Evolutionary conservation across 2,888 invertebrate species (phyloP).

Genomic region (Rhodophaea formosa): DNA sequence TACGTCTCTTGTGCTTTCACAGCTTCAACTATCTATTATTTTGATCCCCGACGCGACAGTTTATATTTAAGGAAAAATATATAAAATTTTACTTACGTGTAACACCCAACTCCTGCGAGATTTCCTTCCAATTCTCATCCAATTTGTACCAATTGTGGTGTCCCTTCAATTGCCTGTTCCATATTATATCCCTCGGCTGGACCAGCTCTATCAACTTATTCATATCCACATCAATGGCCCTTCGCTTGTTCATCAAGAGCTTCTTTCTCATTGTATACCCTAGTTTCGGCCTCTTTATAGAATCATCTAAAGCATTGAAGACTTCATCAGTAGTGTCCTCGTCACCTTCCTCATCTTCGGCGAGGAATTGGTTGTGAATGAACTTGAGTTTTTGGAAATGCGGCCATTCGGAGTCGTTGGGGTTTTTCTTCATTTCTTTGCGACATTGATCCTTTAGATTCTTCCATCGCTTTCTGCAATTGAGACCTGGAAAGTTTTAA

Average conservation of each 20-base stretch:
- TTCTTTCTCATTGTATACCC: conserved; percentile 74
- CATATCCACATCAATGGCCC: conserved; percentile 70
- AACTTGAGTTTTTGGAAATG: conserved; percentile 68
- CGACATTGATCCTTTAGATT: conserved; percentile 75
- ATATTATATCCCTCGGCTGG: conserved; percentile 61
- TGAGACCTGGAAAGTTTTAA: conserved; percentile 55
- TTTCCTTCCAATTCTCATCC: conserved; percentile 74
- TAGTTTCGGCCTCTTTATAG: conserved; percentile 68
- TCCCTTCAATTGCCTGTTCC: conserved; percentile 72
- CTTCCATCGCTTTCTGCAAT: conserved; percentile 76
- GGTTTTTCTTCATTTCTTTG: conserved; percentile 73
- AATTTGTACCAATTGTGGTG: conserved; percentile 76
- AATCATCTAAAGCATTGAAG: conserved; percentile 61
- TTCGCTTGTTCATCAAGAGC: conserved; percentile 65
- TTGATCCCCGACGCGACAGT: no score
- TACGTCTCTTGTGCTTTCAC: no score
- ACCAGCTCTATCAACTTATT: conserved; percentile 69
- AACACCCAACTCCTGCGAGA: conserved; percentile 65
- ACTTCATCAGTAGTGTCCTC: conserved; percentile 66
- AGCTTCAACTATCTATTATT: no score
- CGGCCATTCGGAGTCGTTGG: conserved; percentile 68
- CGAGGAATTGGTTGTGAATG: conserved; percentile 68
- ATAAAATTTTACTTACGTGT: conserved; percentile 58
- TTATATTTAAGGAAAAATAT: no score
- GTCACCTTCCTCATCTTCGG: conserved; percentile 68